Percentiles rank a stretch among this genome's conserved stretches.
These are phyloP conservation scores for Carcharodon carcharias DNA, from an alignment of 2,797 vertebrate species.

Conservation along the genomic window DNA sequence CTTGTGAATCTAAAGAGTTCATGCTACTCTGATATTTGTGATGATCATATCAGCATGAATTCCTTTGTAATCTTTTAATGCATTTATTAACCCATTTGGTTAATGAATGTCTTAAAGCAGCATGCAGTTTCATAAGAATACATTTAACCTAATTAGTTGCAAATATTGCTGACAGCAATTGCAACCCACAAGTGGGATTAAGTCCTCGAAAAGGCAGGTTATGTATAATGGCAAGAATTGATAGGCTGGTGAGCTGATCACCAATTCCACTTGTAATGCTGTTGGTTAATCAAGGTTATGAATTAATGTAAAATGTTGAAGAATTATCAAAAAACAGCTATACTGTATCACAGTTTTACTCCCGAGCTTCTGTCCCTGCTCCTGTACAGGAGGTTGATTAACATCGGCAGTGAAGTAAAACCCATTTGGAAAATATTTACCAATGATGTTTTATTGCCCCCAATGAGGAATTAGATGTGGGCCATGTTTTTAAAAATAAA, in stretches of 20 bases:
- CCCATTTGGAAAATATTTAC: no score
- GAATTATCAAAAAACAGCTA: not conserved
- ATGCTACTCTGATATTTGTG: not conserved
- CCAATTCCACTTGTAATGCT: not conserved
- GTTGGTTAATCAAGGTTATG: not conserved
- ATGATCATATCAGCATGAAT: not conserved
- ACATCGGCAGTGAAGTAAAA: no score
- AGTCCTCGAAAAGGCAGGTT: not conserved
- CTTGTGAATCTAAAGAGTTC: not conserved
- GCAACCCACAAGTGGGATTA: not conserved
- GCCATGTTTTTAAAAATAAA: no score
- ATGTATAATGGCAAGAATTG: not conserved
- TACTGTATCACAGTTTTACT: no score
- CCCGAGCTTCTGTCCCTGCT: no score
- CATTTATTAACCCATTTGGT: not conserved
- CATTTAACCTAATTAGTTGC: not conserved
- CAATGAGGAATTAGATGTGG: no score
- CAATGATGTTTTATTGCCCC: no score
- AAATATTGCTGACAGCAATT: not conserved
- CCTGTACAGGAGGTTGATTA: no score
- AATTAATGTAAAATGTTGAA: not conserved
- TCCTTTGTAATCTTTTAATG: not conserved
- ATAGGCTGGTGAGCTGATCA: not conserved
- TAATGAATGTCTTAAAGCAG: not conserved
- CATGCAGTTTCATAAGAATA: not conserved